Base-by-base conservation (phyloP, 2,888 invertebrate species). In the Eilema depressum region DNA sequence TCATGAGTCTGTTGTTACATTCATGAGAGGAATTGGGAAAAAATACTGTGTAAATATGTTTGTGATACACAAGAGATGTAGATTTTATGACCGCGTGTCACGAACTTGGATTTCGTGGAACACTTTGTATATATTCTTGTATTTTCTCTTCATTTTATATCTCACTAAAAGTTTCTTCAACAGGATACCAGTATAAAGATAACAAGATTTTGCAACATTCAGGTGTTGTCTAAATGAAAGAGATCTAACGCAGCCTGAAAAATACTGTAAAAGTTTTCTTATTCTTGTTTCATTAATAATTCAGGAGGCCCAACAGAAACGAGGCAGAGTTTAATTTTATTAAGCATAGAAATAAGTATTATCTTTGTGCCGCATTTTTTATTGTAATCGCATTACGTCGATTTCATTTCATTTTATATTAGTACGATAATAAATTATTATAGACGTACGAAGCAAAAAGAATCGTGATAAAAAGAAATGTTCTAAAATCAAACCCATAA, bases 1-100 rank as follows among this genome's bases (percentile, higher is more conserved):
- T 88, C 88, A 89, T 88, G 88, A 89, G 87, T 62, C 85, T 85
- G 78, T 85, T 88, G 88, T 88, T 82, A 80, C 79, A 81, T 83
- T 81, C 83, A 83, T 83, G 81, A 82, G 81, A 80, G 70, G 82
- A 83, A 85, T 85, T 84, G 82, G 82, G 83, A 84, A 84, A 87
- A 87, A 85, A 86, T 82, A 85, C 84, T 75, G 79, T 79, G 83
- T 81, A 81, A 86, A 85, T 85, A 85, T 79, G 80, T 77, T 80
- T 73, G 79, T 83, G 72, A 82, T 85, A 85, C 84, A 84, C 83
- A 77, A 73, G 78, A 81, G 77, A 83, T 85, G 83, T 79, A 83
- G 81, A 84, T 84, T 84, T 85, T 81, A 82, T 80, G 80, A 81
- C 64, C 78, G 68, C 75, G 70, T 76, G 77, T 75, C 78, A 79